Evolutionary conservation across 2,797 vertebrate genomes (phyloP), one percentile per base, ranked within the genome.

Genomic region (Falco naumanni): DNA sequence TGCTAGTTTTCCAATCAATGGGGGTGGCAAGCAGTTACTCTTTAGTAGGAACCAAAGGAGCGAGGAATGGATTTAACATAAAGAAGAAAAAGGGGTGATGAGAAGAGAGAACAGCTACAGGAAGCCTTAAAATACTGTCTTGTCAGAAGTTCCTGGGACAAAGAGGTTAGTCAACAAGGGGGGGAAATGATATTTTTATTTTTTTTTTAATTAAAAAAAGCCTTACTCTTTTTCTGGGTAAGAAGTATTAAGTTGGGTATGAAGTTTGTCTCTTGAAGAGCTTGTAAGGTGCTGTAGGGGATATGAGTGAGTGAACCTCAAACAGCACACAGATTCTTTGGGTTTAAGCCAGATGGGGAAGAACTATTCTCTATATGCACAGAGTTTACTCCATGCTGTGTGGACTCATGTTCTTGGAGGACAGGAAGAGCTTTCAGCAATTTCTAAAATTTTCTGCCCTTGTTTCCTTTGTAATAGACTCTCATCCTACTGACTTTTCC

Each of bases 211-310:
- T 24, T 26, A 0, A 11, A 34, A 20, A 60, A 25, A 2, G 1
- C 2, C 0, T 0, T 15, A 1, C 4, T 16, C 6, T 70, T 59
- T 43, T 48, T 51, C 63, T 57, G 3, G 28, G 25, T 25, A 63
- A 34, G 18, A 51, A 54, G 9, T 45, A 11, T 2, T 24, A 84
- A 48, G 9, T 29, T 74, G 12, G 4, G 2, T 56, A 9, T 31
- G 13, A 79, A 59, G 24, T 45, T 84, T 63, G 5, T 76, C 21
- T 79, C 54, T 59, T 79, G 47, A 89, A 66, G 28, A 57, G 20
- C 11, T 77, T 87, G 8, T 79, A 18, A 21, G 79, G 8, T 61
- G 14, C 20, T 68, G 11, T 56, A 59, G 45, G 56, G 61, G 41
- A 50, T 1, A 3, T 9, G 19, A 69, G 13, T 43, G 24, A 51